These are phyloP conservation scores for Echinometra lucunter DNA, from an alignment of 53 echinoderm and acorn worm genomes.

Conservation along the genomic window DNA sequence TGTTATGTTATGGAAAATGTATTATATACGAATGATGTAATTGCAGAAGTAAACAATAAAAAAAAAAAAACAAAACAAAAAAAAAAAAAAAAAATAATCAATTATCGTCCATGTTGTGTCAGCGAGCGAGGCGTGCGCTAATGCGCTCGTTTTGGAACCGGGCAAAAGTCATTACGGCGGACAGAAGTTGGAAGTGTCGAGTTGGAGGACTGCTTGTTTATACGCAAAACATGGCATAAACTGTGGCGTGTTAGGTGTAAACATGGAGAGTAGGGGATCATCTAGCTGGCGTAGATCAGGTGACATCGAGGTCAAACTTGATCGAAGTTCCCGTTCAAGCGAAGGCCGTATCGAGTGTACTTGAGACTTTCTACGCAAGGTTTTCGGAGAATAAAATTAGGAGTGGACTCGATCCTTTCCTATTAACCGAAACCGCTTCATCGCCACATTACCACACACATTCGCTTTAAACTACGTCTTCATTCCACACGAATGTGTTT, in stretches of 20 bases:
- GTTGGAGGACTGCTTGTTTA: conserved; percentile 20
- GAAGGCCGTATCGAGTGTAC: neutral
- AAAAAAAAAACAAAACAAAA: too few species aligned
- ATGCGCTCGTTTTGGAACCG: conserved; percentile 7
- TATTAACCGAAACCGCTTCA: neutral
- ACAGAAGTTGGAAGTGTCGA: neutral
- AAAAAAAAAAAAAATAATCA: too few species aligned
- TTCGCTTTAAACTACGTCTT: too few species aligned
- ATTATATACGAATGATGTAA: too few species aligned
- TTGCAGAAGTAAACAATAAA: too few species aligned
- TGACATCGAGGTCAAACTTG: neutral
- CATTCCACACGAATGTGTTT: too few species aligned
- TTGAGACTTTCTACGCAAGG: neutral
- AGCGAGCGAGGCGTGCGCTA: neutral
- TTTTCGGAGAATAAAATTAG: neutral
- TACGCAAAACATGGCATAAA: conserved; percentile 46
- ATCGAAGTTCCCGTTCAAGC: neutral
- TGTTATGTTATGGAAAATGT: too few species aligned
- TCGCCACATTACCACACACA: neutral
- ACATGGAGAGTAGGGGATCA: conserved; percentile 25
- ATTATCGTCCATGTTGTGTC: conserved; percentile 25
- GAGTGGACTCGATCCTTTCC: neutral
- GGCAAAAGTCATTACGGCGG: conserved; percentile 2
- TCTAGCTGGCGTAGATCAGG: neutral
- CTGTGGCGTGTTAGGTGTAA: conserved; percentile 24